A percentile compares a stretch with the other conserved stretches of the same genome.
These are phyloP conservation scores for Panthera leo DNA, from an alignment of 2,113 vertebrate genomes.

Conservation along the genomic window DNA sequence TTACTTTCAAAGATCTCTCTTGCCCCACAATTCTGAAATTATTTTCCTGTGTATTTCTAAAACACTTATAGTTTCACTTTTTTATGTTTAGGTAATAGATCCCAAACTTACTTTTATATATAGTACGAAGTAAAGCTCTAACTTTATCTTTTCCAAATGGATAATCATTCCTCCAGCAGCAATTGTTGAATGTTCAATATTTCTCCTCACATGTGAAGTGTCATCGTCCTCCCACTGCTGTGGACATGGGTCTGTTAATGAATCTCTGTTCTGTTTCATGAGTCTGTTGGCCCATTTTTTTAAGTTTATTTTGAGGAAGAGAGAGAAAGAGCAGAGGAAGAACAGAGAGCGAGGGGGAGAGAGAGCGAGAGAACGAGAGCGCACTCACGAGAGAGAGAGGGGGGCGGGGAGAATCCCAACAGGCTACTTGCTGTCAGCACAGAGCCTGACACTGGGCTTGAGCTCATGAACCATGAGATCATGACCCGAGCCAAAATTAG, in stretches of 20 bases:
- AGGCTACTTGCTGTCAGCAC: too few relatives aligned
- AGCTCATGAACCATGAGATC: too few relatives aligned
- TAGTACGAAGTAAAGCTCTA: background rate
- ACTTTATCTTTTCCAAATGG: background rate
- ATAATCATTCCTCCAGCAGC: background rate
- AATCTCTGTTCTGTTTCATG: background rate
- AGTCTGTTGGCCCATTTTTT: background rate
- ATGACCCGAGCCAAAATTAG: too few relatives aligned
- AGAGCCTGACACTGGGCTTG: too few relatives aligned
- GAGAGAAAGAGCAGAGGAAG: too few relatives aligned
- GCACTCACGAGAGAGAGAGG: rapidly evolving
- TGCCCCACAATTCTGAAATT: background rate
- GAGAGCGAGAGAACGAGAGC: too few relatives aligned
- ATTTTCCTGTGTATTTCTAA: background rate
- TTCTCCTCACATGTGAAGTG: background rate
- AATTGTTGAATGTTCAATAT: background rate
- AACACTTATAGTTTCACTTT: background rate
- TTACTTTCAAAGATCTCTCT: background rate
- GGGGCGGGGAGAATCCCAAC: too few relatives aligned
- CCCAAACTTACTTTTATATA: background rate
- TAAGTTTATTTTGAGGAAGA: too few relatives aligned
- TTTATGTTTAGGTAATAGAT: background rate
- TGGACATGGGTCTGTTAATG: background rate
- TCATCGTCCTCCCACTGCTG: rapidly evolving
- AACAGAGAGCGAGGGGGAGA: too few relatives aligned